phyloP scores from a whole-genome alignment of 2,113 vertebrate genomes.

The Chionodraco myersi region DNA sequence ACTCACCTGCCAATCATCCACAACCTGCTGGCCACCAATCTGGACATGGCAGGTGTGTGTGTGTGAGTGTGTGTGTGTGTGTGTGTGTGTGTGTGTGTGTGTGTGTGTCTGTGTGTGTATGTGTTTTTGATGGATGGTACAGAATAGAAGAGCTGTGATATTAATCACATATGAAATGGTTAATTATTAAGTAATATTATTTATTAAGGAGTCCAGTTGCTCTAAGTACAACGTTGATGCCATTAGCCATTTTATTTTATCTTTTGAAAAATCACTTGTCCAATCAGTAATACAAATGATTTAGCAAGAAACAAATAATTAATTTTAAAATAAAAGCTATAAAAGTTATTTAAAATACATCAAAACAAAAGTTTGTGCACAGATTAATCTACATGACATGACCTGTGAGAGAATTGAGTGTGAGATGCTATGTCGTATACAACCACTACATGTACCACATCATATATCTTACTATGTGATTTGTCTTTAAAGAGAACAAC shows the following conservation, averaged over 20 bases:
- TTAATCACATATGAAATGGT: not conserved
- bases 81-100: conserved; percentile 1
- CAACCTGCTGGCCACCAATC: conserved; percentile 77
- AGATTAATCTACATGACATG: not conserved
- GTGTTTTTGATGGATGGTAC: no score
- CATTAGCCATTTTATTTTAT: not conserved
- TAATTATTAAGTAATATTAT: not conserved
- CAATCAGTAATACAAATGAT: not conserved
- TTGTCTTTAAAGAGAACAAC: conserved; percentile 82
- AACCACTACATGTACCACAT: not conserved
- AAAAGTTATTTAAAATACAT: conserved; percentile 10
- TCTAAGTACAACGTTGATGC: not conserved
- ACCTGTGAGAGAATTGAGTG: no score
- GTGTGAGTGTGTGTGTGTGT: not conserved
- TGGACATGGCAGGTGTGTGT: conserved; percentile 85
- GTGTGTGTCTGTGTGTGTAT: not conserved
- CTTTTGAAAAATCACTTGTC: not conserved
- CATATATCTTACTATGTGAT: not conserved
- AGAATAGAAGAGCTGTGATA: not conserved
- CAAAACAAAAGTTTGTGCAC: not conserved
- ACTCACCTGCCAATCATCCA: conserved; percentile 80
- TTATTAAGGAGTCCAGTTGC: not conserved
- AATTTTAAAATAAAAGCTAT: not conserved
- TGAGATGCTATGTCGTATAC: not conserved
- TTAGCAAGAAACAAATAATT: not conserved